Evolutionary conservation across 2,888 invertebrate genomes (phyloP), one percentile per base, ranked within the genome.

Genomic region (Drosophila cognata): DNA sequence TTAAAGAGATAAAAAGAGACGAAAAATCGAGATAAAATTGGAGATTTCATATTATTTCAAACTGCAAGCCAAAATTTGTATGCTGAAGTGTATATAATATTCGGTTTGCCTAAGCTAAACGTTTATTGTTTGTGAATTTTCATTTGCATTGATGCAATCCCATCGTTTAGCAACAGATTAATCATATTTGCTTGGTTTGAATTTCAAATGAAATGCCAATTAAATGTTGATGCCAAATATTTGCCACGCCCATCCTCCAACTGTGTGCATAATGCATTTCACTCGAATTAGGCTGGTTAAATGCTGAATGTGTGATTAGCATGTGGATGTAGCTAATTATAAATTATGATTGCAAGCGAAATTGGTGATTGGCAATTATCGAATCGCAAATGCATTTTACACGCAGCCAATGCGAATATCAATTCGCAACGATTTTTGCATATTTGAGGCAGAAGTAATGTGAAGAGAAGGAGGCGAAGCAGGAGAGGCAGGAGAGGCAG

Each of bases 311-410:
- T 46, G 21, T 13, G 7, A 21, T 46, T 18, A 18, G 18, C 38
- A 38, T 8, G 4, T 38, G 16, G 3, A 46, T 25, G 21, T 25
- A 8, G 1, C 2, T 8, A 4, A 46, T 46, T 25, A 8, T 2
- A 8, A 16, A 18, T 6, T 28, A 25, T 33, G 33, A 18, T 4
- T 56, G 4, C 0, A 0, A 51, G 50, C 4, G 1, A 25, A 8
- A n/a, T 25, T 13, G 50, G 11, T 16, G 33, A 58, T 33, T 38
- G 28, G 41, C 58, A 71, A 72, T 73, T 72, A 52, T 46, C 55
- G 55, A 48, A 63, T 50, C 46, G 53, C 56, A 70, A 72, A 70
- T 71, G 48, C 71, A 73, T 8, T 60, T 64, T 60, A 35, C 46
- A 72, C 52, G 48, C 62, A 38, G n/a, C 29, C 38, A 43, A 41